Conservation (phyloP, 2,888 invertebrate species). For the Aelia acuminata region DNA sequence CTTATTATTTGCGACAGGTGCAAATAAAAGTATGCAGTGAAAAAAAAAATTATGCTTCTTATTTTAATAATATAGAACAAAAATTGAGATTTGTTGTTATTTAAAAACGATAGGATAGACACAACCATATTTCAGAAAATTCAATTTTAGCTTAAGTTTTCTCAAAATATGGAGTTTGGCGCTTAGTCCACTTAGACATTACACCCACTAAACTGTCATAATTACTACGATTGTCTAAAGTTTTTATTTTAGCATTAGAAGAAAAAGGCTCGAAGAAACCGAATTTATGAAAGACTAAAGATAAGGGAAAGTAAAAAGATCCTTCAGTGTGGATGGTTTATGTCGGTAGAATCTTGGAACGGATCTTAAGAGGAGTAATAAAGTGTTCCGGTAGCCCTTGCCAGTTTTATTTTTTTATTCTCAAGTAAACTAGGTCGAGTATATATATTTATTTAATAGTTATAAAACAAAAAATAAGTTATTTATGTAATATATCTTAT, state of each 20-base stretch:
- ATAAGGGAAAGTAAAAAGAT: slow-evolving; percentile 24
- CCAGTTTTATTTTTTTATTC: not conserved
- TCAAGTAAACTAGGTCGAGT: not conserved
- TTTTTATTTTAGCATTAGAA: not conserved
- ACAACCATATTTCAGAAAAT: too few relatives aligned
- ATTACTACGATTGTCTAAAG: not conserved
- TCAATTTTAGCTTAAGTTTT: too few relatives aligned
- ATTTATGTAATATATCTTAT: not conserved
- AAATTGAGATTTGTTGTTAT: too few relatives aligned
- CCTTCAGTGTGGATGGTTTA: not conserved
- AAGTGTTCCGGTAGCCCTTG: not conserved
- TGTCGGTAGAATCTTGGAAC: not conserved
- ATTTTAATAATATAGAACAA: too few relatives aligned
- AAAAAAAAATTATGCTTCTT: too few relatives aligned
- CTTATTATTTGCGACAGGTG: too few relatives aligned
- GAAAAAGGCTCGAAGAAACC: not conserved
- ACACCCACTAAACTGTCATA: too few relatives aligned
- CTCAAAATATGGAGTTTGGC: too few relatives aligned
- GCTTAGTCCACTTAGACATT: too few relatives aligned
- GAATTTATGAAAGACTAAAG: not conserved
- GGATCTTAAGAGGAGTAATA: slow-evolving; percentile 8
- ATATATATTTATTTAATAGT: not conserved
- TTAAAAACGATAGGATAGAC: too few relatives aligned
- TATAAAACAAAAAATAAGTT: not conserved
- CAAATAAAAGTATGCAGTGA: too few relatives aligned